Evolutionary conservation across 1,140 invertebrate species (phyloP).

Genomic region (Prorops nasuta): DNA sequence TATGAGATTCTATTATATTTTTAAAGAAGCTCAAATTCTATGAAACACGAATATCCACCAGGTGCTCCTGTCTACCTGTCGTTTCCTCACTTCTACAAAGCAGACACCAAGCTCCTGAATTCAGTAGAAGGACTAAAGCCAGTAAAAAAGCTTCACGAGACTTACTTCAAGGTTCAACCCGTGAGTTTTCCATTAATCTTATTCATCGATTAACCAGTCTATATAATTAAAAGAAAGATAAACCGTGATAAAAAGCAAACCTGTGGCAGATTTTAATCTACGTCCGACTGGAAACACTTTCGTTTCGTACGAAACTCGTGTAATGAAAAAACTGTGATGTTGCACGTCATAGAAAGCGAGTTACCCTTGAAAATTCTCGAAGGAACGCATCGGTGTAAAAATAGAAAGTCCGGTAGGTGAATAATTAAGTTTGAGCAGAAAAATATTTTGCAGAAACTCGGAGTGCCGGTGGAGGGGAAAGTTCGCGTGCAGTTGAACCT

Average conservation of each 20-base stretch:
- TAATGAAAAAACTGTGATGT: no score
- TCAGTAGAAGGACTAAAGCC: slow-evolving; percentile 75
- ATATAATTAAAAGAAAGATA: no score
- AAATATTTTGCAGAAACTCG: slow-evolving; percentile 78
- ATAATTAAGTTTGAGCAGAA: no score
- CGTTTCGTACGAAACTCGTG: no score
- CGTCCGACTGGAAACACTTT: no score
- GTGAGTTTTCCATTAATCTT: slow-evolving; percentile 60
- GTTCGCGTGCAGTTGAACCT: slow-evolving; percentile 80
- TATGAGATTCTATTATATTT: slow-evolving; percentile 1
- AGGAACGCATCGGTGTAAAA: no score
- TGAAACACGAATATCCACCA: slow-evolving; percentile 42
- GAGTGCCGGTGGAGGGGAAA: slow-evolving; percentile 79
- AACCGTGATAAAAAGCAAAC: no score
- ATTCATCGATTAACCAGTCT: no score
- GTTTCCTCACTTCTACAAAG: slow-evolving; percentile 85
- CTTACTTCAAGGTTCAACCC: slow-evolving; percentile 84
- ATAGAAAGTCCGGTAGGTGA: no score
- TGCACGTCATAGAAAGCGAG: no score
- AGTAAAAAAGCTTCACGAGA: slow-evolving; percentile 68
- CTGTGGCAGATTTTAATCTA: no score
- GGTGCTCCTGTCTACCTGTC: slow-evolving; percentile 84
- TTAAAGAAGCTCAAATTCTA: slow-evolving; percentile 7
- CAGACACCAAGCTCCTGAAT: slow-evolving; percentile 70
- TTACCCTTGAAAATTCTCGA: no score